Evolutionary conservation across 2,113 vertebrate species (phyloP), one percentile per base, ranked within the genome.

Genomic region (Caranx melampygus): DNA sequence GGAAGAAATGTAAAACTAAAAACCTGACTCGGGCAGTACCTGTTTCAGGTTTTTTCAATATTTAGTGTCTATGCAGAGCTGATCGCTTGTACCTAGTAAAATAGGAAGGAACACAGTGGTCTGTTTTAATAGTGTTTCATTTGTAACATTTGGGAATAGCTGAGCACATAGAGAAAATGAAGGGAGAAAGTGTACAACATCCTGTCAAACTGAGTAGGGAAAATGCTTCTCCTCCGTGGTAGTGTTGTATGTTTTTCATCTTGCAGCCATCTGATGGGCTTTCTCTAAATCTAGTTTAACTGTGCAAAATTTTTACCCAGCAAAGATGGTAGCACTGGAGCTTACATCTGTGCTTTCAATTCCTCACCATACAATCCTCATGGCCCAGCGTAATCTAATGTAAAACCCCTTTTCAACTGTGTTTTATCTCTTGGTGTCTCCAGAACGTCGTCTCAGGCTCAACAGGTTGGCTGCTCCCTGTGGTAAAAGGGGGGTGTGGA

Each of bases 401-500:
- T 64, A 61, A 75, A 83, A 60, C 8, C 47, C 70, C 14, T 78
- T 58, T 9, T 26, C 26, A 42, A 49, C 6, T 33, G n/a, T 34
- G 5, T 69, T 78, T 42, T 34, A 6, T 55, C 5, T 69, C 18
- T 55, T n/a, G n/a, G 62, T 45, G 57, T 37, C 71, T 58, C n/a
- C 12, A 67, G 34, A 75, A 5, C n/a, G 15, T 52, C 33, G 42
- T 78, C 64, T 66, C 18, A 16, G 44, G 42, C 31, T 72, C n/a
- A 21, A 68, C 68, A 81, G 54, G 52, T 85, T 79, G 72, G 63
- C 13, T 86, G 57, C 60, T 90, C 71, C 61, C 76, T 63, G 15
- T 88, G 54, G 76, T 77, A 64, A 62, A 66, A 20, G 21, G 63
- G 78, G 88, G 81, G 65, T 79, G 72, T 75, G 47, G 74, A 18